A percentile compares a stretch with the other conserved stretches of the same genome.
These are phyloP conservation scores for Drosophila busckii DNA, from an alignment of 1,140 invertebrate species.

Conservation along the genomic window DNA sequence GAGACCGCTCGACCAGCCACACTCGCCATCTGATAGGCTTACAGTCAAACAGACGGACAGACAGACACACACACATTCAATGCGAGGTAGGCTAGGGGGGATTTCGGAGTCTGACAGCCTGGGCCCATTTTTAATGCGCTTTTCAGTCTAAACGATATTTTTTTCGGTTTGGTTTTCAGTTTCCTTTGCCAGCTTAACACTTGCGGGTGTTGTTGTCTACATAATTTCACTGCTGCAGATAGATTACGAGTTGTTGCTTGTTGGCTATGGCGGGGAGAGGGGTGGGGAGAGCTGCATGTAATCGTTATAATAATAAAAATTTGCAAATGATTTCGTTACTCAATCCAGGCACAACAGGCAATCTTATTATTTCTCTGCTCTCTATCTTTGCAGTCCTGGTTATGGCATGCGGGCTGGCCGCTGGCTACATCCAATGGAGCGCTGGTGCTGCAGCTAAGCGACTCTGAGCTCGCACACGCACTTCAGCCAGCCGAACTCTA, in stretches of 20 bases:
- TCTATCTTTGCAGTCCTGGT: conserved; percentile 58
- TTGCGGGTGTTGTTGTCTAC: conserved; percentile 73
- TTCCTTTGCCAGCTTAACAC: conserved; percentile 71
- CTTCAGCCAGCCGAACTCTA: conserved; percentile 67
- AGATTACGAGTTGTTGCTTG: neutral
- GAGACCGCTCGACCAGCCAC: conserved; percentile 38
- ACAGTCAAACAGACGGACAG: conserved; percentile 43
- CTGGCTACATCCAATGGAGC: conserved; percentile 71
- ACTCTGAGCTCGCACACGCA: conserved; percentile 67
- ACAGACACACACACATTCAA: conserved; percentile 33
- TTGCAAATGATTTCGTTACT: conserved; percentile 74
- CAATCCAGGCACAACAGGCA: too few relatives aligned
- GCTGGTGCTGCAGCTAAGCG: conserved; percentile 72
- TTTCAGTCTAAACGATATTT: conserved; percentile 44
- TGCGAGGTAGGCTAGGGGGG: neutral
- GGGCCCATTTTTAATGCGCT: conserved; percentile 67
- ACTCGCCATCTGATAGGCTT: conserved; percentile 65
- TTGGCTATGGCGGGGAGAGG: neutral
- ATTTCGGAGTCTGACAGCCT: conserved; percentile 41
- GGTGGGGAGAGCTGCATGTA: conserved; percentile 33
- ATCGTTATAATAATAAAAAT: conserved; percentile 74
- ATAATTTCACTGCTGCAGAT: conserved; percentile 47
- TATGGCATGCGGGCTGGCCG: conserved; percentile 78
- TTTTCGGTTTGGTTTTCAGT: conserved; percentile 29
- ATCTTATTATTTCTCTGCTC: conserved; percentile 20